Percentiles rank a stretch among this genome's conserved stretches.
Evolutionary conservation across 2,113 vertebrate genomes (phyloP).

Genomic region (Arvicanthis niloticus): DNA sequence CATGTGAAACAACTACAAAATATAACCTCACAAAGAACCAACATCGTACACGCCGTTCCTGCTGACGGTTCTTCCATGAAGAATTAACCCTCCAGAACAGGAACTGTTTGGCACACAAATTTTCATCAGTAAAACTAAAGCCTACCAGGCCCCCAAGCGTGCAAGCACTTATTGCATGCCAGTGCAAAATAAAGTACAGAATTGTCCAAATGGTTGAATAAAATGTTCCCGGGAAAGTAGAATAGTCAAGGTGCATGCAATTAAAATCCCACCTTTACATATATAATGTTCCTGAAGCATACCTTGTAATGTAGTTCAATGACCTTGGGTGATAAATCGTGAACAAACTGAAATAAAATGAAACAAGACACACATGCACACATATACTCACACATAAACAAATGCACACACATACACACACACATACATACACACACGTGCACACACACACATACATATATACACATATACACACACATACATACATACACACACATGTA

Average conservation of each 20-base stretch:
- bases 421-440: not conserved
- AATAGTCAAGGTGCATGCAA: not conserved
- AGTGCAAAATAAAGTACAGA: not conserved
- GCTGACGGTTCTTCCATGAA: not conserved
- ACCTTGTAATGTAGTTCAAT: not conserved
- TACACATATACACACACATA: not conserved
- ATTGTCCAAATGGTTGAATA: not conserved
- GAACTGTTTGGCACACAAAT: not conserved
- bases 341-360: not conserved
- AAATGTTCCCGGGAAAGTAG: not conserved
- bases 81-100: not conserved
- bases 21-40: not conserved
- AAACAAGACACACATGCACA: not conserved
- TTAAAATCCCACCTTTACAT: not conserved
- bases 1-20: not conserved
- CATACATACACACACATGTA: not conserved
- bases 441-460: no score
- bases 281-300: not conserved
- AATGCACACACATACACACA: not conserved
- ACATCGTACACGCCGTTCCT: not conserved
- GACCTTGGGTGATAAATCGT: not conserved
- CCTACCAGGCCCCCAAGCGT: no score
- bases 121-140: not conserved
- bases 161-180: not conserved
- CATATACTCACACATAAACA: no score